Evolutionary conservation across 2,113 vertebrate genomes (phyloP).

Genomic region (Plecotus auritus): DNA sequence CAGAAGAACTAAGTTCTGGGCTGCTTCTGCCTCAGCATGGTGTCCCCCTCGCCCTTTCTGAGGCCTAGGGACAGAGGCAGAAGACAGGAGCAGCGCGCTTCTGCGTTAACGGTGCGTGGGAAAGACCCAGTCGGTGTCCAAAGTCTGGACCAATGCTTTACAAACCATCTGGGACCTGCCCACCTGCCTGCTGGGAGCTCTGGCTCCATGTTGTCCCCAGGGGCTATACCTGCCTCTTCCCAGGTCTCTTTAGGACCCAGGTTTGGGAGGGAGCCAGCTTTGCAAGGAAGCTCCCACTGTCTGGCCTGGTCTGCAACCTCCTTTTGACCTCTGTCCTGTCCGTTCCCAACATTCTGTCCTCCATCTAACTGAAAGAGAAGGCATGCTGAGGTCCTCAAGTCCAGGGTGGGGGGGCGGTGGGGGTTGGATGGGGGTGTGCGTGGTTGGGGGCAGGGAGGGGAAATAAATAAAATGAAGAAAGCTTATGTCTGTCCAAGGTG

Average conservation of each 20-base stretch:
- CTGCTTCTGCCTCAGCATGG: neutral
- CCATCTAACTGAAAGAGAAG: constrained; percentile 68
- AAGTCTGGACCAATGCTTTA: neutral
- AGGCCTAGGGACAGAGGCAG: neutral
- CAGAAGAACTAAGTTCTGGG: neutral
- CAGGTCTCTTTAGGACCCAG: neutral
- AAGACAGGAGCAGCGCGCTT: neutral
- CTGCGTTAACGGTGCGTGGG: neutral
- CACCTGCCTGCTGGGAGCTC: neutral
- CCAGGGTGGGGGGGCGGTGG: neutral
- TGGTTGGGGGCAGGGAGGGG: neutral
- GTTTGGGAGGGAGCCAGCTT: neutral
- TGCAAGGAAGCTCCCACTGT: neutral
- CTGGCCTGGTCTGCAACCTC: neutral
- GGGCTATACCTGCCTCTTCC: neutral
- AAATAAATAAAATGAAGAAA: constrained; percentile 82
- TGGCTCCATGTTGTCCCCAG: neutral
- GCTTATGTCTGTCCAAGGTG: constrained; percentile 67
- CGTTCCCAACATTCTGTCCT: constrained; percentile 54
- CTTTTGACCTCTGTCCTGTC: neutral
- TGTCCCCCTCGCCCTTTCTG: neutral
- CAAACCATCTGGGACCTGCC: neutral
- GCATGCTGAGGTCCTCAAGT: constrained; percentile 62
- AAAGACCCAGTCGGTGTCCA: neutral
- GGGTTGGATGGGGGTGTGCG: neutral